Percentiles rank a stretch among this genome's conserved stretches.
Conservation (phyloP, 1,140 invertebrate species). For the Pogonomyrmex barbatus region DNA sequence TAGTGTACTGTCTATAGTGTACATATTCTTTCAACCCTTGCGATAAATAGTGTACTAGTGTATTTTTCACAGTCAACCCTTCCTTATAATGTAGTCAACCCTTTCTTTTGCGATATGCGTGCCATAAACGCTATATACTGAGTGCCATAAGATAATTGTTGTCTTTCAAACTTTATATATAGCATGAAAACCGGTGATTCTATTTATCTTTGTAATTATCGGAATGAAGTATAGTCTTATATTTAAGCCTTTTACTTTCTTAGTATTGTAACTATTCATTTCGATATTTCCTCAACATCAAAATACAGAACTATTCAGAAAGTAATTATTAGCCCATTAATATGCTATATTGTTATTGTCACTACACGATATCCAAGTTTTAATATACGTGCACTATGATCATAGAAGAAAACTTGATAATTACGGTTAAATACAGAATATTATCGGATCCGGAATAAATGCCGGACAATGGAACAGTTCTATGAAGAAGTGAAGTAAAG, state of each 20-base stretch:
- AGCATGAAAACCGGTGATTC: not conserved
- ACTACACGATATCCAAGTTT: not conserved
- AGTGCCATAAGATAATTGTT: slow-evolving; percentile 12
- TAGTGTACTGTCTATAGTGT: no score
- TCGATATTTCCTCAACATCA: not conserved
- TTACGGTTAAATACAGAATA: not conserved
- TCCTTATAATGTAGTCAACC: no score
- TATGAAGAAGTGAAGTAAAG: not conserved
- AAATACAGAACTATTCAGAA: not conserved
- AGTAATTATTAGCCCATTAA: no score
- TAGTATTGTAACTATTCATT: not conserved
- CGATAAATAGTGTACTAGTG: no score
- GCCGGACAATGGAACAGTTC: not conserved
- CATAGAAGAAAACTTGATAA: not conserved
- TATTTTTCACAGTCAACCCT: no score
- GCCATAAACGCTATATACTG: no score
- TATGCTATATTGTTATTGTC: not conserved
- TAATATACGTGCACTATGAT: not conserved
- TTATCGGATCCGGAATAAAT: not conserved
- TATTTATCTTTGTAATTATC: not conserved
- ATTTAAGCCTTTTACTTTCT: not conserved
- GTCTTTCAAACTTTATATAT: not conserved
- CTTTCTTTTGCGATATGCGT: not conserved
- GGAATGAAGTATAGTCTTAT: no score
- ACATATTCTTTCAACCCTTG: no score